Base-by-base conservation (phyloP, 2,888 invertebrate species). In the Clistopyga incitator region DNA sequence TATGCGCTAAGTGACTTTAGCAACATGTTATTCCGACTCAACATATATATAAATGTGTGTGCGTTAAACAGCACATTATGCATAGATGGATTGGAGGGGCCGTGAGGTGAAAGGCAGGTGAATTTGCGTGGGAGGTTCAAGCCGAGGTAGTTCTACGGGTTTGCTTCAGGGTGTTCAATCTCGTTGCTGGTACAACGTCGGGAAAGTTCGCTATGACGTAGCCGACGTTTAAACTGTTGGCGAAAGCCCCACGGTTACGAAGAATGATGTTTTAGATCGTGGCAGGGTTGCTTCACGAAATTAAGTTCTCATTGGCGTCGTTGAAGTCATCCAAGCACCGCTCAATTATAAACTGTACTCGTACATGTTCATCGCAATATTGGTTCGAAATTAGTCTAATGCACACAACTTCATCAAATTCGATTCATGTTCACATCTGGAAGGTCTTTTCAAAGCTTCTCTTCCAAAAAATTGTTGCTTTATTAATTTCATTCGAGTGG, bases 171-270 rank as follows among this genome's bases (percentile, higher is more conserved):
- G 34, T 54, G 42, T 13, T 67, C 72, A 67, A 81, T 52, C 47
- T 25, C 34, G 72, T 67, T 77, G 72, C 70, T 75, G 70, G 61
- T 74, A 61, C 61, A 76, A 71, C 76, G 56, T 74, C 80, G 68
- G 61, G 80, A 83, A 83, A 83, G 71, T 83, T 83, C 65, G 65
- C 71, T 59, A 59, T 65, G 67, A 67, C 72, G 80, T 76, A 67
- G 71, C 80, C 72, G 80, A 72, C 80, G 76, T 67, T 76, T 76
- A 76, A 80, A 83, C 76, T 80, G 67, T 76, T 72, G 71, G 65
- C 71, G 71, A 56, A 79, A 75, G 52, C 56, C 65, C 25, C 23
- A 6, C 25, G 45, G 45, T 61, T 61, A 52, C 47, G 52, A 76
- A 79, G 76, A 18, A n/a, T 65, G 56, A 76, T 72, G 56, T 77